These are phyloP conservation scores for Silurus meridionalis DNA, from an alignment of 2,113 vertebrate species.

Conservation along the genomic window DNA sequence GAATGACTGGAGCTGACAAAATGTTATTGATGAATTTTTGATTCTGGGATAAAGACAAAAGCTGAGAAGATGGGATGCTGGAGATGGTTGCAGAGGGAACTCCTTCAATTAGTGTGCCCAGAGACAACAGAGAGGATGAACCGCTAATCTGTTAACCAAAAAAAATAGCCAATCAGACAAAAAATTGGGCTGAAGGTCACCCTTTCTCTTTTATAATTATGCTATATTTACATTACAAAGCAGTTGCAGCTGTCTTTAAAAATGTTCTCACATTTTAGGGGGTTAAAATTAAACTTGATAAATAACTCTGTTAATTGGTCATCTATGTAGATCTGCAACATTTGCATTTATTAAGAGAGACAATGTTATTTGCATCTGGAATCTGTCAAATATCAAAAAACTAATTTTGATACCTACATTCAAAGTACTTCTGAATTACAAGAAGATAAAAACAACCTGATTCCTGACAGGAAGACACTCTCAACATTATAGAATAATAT, in stretches of 20 bases:
- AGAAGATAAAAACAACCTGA: not conserved
- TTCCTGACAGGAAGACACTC: not conserved
- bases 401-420: not conserved
- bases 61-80: slow-evolving; percentile 45
- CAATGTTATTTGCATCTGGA: not conserved
- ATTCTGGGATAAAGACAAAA: slow-evolving; percentile 41
- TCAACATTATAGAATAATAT: not conserved
- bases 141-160: slow-evolving; percentile 56
- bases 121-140: slow-evolving; percentile 44
- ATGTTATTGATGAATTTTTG: slow-evolving; percentile 60
- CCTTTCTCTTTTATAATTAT: not conserved
- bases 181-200: not conserved
- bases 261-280: not conserved
- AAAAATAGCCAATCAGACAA: not conserved
- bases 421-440: not conserved
- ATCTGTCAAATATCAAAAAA: not conserved
- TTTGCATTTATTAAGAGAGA: not conserved
- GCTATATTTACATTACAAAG: not conserved
- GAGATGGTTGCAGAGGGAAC: slow-evolving; percentile 47
- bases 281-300: not conserved
- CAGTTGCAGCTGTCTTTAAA: not conserved
- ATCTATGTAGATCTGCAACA: not conserved
- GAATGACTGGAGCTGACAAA: slow-evolving; percentile 45
- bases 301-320: not conserved
- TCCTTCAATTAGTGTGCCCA: slow-evolving; percentile 62